Evolutionary conservation across 2,797 vertebrate genomes (phyloP), one percentile per base, ranked within the genome.

Genomic region (Triplophysa bombifrons): DNA sequence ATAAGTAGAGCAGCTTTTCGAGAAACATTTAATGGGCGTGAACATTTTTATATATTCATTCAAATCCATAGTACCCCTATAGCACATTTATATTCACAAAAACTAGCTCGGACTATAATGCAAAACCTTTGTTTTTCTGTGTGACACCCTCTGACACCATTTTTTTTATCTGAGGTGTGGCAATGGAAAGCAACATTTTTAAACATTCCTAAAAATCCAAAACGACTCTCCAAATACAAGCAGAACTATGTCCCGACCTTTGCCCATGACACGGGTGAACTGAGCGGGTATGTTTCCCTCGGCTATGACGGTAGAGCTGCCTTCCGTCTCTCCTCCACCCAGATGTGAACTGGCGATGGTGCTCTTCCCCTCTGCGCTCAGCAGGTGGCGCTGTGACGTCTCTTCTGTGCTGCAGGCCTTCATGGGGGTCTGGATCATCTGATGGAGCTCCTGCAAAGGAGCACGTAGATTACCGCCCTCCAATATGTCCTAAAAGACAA

Each of bases 251-350:
- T 14, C 20, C 78, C 80, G 90, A 98, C 98, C 98, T 98, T 99
- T 99, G 27, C 98, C 98, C 98, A 99, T 98, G 85, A 98, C 96
- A 1, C 97, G 95, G 11, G 97, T 99, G 90, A 99, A 99, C 93
- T 99, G 98, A 2, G 96, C 95, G 0, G 97, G 96, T 82, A 99
- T 93, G 88, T 98, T 97, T 0, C 96, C 97, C 87, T 98, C 96
- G 0, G 95, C 93, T 75, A 98, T 87, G 19, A 95, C 90, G 9
- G 89, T 92, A 0, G 93, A 86, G 7, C 94, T 94, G 0, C 95
- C 92, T 90, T 99, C 97, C 0, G 91, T 92, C 64, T 99, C 97
- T 5, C 95, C 96, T 1, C 94, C 95, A 0, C 91, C 81, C 73
- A 98, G 93, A 73, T 95, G 95, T 72, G 95, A 96, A 56, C 95